These are phyloP conservation scores for Tachuris rubrigastra DNA, from an alignment of 2,113 vertebrate genomes.

Conservation along the genomic window DNA sequence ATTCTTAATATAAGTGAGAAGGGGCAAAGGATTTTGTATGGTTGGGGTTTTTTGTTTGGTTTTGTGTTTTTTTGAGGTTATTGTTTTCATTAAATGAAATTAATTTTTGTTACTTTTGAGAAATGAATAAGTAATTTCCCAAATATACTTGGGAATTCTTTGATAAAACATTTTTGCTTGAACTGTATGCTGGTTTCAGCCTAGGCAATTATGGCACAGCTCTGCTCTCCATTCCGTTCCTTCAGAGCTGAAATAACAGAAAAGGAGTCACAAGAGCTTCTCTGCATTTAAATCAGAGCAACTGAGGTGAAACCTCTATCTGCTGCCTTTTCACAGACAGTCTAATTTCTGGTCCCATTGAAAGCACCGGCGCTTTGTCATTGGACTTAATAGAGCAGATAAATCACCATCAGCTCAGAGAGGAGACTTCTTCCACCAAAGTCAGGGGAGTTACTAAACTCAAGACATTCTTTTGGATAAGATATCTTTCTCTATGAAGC, in stretches of 20 bases:
- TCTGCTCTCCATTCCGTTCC: background rate
- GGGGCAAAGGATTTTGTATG: background rate
- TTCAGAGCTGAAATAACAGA: slow-evolving; percentile 1
- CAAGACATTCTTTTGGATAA: background rate
- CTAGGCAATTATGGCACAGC: background rate
- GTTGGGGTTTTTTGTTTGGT: background rate
- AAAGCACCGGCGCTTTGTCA: background rate
- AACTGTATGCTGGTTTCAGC: background rate
- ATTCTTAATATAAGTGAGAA: background rate
- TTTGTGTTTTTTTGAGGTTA: background rate
- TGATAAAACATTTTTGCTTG: background rate
- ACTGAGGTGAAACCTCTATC: background rate
- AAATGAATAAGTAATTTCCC: background rate
- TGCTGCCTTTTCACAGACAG: background rate
- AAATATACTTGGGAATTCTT: background rate
- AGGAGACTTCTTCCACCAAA: background rate
- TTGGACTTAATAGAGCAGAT: background rate
- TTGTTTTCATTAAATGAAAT: background rate
- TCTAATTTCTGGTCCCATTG: slow-evolving; percentile 14
- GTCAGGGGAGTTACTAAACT: background rate
- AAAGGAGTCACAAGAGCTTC: background rate
- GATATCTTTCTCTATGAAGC: background rate
- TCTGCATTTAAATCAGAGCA: slow-evolving; percentile 29
- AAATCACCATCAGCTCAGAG: slow-evolving; percentile 15
- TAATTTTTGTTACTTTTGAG: background rate